Conservation (phyloP, 2,113 vertebrate genomes). For the cat (Felis catus) region DNA sequence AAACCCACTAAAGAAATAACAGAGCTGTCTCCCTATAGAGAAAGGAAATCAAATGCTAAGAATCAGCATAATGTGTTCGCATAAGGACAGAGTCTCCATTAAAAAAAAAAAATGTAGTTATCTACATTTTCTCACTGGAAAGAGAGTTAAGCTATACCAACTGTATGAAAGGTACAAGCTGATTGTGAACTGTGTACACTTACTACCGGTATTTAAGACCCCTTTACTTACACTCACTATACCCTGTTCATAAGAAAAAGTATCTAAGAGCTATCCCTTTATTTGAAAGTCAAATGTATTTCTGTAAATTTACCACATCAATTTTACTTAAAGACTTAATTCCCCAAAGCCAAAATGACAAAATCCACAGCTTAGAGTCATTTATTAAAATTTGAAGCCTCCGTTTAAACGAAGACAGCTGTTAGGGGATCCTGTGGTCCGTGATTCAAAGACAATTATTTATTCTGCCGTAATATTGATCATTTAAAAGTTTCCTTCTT, state of each 20-base stretch:
- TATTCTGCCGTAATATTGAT: conserved; percentile 76
- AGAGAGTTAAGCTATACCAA: neutral
- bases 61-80: neutral
- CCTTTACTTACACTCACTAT: neutral
- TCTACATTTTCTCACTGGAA: too few relatives aligned
- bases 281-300: conserved; percentile 58
- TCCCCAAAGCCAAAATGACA: conserved; percentile 61
- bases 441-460: conserved; percentile 76
- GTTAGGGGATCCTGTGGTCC: conserved; percentile 68
- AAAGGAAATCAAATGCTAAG: neutral
- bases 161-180: neutral
- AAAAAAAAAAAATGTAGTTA: neutral
- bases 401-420: conserved; percentile 76
- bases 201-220: neutral
- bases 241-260: neutral
- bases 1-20: neutral
- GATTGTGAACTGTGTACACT: neutral
- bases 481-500: conserved; percentile 73
- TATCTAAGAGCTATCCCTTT: neutral
- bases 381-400: conserved; percentile 78
- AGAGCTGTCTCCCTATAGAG: neutral
- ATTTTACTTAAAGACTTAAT: conserved; percentile 61
- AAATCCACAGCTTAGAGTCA: conserved; percentile 69
- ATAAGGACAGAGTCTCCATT: neutral
- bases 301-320: conserved; percentile 37